These are phyloP conservation scores for Odontophorus gujanensis DNA, from an alignment of 2,113 vertebrate genomes.

Conservation along the genomic window DNA sequence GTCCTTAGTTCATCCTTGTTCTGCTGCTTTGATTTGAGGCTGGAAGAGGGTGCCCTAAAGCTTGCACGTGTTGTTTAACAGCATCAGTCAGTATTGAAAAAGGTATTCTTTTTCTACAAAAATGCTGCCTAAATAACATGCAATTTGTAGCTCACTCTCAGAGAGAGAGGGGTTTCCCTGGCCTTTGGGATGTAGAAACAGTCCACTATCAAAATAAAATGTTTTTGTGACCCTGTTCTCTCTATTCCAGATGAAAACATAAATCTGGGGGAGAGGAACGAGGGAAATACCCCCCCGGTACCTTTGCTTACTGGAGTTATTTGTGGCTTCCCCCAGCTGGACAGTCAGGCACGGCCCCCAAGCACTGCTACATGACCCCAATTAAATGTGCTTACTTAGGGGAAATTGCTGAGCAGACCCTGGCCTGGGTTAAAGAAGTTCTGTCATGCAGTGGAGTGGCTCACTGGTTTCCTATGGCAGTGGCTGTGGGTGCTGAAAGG, in stretches of 20 bases:
- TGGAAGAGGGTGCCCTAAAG: background rate
- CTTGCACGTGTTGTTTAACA: background rate
- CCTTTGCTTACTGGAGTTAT: background rate
- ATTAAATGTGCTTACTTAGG: background rate
- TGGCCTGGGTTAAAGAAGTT: background rate
- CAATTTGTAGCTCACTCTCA: background rate
- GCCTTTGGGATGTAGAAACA: background rate
- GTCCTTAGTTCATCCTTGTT: background rate
- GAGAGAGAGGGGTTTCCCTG: background rate
- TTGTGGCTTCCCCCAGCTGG: background rate
- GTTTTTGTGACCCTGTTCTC: background rate
- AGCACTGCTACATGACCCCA: background rate
- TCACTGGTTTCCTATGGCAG: background rate
- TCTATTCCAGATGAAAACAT: background rate
- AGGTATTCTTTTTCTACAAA: background rate
- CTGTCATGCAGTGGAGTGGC: background rate
- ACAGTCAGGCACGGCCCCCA: background rate
- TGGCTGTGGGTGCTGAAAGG: background rate
- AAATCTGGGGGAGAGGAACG: background rate
- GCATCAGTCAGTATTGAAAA: background rate
- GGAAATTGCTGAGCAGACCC: background rate
- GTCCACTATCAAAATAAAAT: background rate
- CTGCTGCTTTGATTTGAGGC: background rate
- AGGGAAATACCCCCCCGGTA: background rate
- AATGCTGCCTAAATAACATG: background rate